Base-by-base conservation (phyloP, 2,797 vertebrate genomes). In the Micrastur ruficollis region DNA sequence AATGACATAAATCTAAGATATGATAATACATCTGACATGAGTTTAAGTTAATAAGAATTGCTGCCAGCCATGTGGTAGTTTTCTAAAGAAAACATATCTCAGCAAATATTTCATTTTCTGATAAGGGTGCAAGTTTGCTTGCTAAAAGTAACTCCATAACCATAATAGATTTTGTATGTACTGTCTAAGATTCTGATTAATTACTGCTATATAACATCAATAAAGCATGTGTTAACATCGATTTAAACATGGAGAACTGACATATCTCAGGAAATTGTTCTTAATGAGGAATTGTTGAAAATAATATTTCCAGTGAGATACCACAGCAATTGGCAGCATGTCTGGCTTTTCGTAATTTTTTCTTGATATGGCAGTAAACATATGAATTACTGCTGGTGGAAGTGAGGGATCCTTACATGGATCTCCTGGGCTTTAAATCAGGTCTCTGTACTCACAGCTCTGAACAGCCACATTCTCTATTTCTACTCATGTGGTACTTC, bases 131-230 rank as follows among this genome's bases (percentile, higher is more conserved):
- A 62, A 23, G 17, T 47, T 82, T 82, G 3, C 59, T 76, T 85
- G 23, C 31, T 80, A 62, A 73, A 82, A 79, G 15, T 73, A 76
- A 52, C 27, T 80, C 47, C 40, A 66, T 62, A 89, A 75, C 23
- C 10, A 20, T 50, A 87, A 86, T 21, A 89, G 52, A 74, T 93
- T 88, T 91, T 83, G 4, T 25, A 71, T 12, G 52, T 74, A 42
- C 29, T 74, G n/a, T 8, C n/a, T 59, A 52, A 70, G 56, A 76
- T 67, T 87, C 75, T 95, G 63, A 93, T 91, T 93, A 93, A 91
- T 95, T 91, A 74, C 66, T 52, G 38, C 17, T 75, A 5, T 27
- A 50, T 32, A 84, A 17, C 52, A 89, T 86, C 81, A 94, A 89
- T 91, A 89, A 90, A 89, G 34, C 47, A 67, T 3, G 3, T 79